These are phyloP conservation scores for Aradus depressus DNA, from an alignment of 2,888 invertebrate species.

Conservation along the genomic window DNA sequence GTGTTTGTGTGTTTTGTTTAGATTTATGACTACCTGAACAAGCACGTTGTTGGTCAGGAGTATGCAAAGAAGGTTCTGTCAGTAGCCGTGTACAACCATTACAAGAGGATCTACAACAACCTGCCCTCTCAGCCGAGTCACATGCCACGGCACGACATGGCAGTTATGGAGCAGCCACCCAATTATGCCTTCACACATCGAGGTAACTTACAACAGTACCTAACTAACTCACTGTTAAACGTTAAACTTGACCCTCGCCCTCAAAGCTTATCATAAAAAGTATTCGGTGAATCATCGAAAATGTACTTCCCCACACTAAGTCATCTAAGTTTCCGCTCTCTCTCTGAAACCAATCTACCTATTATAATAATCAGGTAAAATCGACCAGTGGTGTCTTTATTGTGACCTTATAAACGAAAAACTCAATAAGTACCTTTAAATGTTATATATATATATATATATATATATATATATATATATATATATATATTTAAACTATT, in stretches of 20 bases:
- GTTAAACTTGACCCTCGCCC: background rate
- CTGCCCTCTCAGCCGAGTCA: constrained; percentile 45
- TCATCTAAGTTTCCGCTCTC: too few relatives aligned
- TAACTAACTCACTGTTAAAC: background rate
- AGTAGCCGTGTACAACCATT: constrained; percentile 98
- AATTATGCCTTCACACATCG: constrained; percentile 58
- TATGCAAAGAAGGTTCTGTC: constrained; percentile 94
- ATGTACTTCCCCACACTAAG: too few relatives aligned
- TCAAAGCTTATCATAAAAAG: too few relatives aligned
- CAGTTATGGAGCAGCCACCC: constrained; percentile 52
- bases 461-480: too few relatives aligned
- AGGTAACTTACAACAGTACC: constrained; percentile 41
- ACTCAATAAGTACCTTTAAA: too few relatives aligned
- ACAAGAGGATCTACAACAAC: constrained; percentile 94
- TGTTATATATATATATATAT: too few relatives aligned
- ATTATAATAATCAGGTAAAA: too few relatives aligned
- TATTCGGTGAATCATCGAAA: too few relatives aligned
- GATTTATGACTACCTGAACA: constrained; percentile 92
- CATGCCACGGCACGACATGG: constrained; percentile 39
- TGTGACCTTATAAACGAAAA: too few relatives aligned
- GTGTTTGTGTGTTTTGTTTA: constrained; percentile 34
- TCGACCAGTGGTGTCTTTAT: too few relatives aligned
- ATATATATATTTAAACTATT: too few relatives aligned
- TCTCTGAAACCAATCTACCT: too few relatives aligned
- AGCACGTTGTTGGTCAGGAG: constrained; percentile 94